Percentiles rank a stretch among this genome's conserved stretches.
Evolutionary conservation across 2,113 vertebrate genomes (phyloP).

Genomic region (Amia ocellicauda): DNA sequence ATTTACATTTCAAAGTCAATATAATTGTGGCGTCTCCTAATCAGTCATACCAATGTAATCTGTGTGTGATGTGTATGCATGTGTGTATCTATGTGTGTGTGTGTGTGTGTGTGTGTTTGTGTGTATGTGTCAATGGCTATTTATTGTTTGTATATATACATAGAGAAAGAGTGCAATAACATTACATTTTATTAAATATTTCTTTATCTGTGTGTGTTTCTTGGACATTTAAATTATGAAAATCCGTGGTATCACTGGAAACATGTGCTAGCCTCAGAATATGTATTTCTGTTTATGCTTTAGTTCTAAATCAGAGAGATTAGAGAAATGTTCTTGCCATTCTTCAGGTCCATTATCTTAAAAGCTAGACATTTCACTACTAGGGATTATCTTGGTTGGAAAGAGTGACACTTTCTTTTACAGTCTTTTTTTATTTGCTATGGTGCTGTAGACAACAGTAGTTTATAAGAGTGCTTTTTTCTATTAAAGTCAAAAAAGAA

Average conservation of each 20-base stretch:
- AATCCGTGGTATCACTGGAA: neutral
- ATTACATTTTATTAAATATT: too few relatives aligned
- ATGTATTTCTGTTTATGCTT: constrained; percentile 24
- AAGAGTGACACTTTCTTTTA: constrained; percentile 33
- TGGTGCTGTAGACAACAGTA: constrained; percentile 40
- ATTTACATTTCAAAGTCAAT: neutral
- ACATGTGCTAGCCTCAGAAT: neutral
- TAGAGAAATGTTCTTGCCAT: neutral
- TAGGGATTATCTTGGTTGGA: constrained; percentile 35
- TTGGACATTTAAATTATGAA: neutral
- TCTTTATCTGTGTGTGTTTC: neutral
- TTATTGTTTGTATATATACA: too few relatives aligned
- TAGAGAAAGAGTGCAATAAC: too few relatives aligned
- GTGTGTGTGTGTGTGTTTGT: too few relatives aligned
- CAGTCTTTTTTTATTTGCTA: constrained; percentile 32
- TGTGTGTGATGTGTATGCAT: too few relatives aligned
- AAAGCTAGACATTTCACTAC: constrained; percentile 37
- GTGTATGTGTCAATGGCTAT: too few relatives aligned
- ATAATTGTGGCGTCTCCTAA: neutral
- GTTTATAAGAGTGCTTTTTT: neutral
- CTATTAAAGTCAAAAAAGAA: neutral
- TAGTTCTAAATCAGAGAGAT: constrained; percentile 14
- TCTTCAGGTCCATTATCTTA: constrained; percentile 35
- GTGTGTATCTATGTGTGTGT: too few relatives aligned
- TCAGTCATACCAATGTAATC: neutral